Base-by-base conservation (phyloP, 64 coral and sea anemone species). In the Montipora efflorescens region DNA sequence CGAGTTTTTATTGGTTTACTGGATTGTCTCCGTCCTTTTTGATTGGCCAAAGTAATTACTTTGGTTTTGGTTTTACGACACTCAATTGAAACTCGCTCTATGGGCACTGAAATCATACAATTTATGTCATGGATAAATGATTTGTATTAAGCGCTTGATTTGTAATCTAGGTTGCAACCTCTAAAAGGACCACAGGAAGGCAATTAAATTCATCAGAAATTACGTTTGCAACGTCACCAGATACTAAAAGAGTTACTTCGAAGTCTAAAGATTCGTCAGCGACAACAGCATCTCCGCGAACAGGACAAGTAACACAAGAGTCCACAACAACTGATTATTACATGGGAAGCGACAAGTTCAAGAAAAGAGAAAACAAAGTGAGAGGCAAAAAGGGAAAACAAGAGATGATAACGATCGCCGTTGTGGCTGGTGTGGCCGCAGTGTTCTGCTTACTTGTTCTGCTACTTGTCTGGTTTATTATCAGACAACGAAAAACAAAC, bases 391-490 rank as follows among this genome's bases (percentile, higher is more conserved):
- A 73, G 6, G n/a, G 48, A 7, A 2, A 58, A 46, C 5, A 62
- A 16, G 18, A 75, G 14, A 71, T 7, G 1, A 70, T 79, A 43
- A 80, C 70, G 78, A 72, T 82, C 15, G 21, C 67, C 28, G n/a
- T 82, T 7, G 66, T 91, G 2, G 48, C 23, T 8, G 90, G 78
- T 1, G 48, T 49, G 16, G 90, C 23, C 5, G 79, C 67, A 59
- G 53, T 91, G 8, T 22, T 72, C 23, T 91, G 90, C 70, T 46
- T 91, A 7, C 19, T 51, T 44, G 43, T 91, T 11, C 5, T 58
- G 3, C 74, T 80, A 0, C 68, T 91, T 51, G 4, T 82, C 3
- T 91, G 90, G 90, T 43, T 91, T 16, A 55, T 83, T 11, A 28
- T 91, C 22, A 59, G 19, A 74, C 67, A 82, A 64, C 14, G 71